Conservation (phyloP, 2,888 invertebrate species). For the Lycaena phlaeas region DNA sequence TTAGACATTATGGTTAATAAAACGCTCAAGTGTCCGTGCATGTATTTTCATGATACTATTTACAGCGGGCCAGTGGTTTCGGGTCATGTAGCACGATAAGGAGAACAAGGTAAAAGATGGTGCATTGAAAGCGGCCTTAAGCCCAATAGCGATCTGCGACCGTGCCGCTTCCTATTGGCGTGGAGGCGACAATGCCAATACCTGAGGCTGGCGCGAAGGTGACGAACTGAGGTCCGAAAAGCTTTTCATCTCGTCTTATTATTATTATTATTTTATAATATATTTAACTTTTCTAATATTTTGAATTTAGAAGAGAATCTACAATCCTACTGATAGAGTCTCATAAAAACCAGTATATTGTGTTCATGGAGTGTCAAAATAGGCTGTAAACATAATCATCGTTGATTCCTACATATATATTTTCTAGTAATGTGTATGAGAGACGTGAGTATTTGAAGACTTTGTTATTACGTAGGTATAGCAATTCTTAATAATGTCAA, state of each 20-base stretch:
- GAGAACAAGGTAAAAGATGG: constrained; percentile 73
- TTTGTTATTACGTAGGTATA: too few species aligned
- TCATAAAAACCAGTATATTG: too few species aligned
- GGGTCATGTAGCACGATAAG: constrained; percentile 62
- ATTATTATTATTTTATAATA: neutral
- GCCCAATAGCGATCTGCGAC: constrained; percentile 68
- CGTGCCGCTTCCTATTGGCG: constrained; percentile 69
- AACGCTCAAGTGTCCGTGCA: neutral
- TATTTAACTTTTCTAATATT: too few species aligned
- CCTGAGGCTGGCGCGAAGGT: constrained; percentile 55
- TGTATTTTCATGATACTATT: constrained; percentile 18
- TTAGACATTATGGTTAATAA: too few species aligned
- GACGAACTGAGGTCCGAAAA: constrained; percentile 59
- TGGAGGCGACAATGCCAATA: constrained; percentile 64
- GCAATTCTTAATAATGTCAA: too few species aligned
- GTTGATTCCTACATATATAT: too few species aligned
- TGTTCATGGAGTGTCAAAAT: too few species aligned
- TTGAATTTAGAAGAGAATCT: too few species aligned
- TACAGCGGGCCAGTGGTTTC: constrained; percentile 38
- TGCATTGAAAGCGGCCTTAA: constrained; percentile 72
- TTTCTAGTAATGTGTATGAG: too few species aligned
- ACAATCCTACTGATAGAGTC: too few species aligned
- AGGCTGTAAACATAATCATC: too few species aligned
- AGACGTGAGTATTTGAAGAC: too few species aligned
- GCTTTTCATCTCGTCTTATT: constrained; percentile 22